Evolutionary conservation across 1,140 invertebrate genomes (phyloP), one percentile per base, ranked within the genome.

Genomic region (Ptiloglossa arizonensis): DNA sequence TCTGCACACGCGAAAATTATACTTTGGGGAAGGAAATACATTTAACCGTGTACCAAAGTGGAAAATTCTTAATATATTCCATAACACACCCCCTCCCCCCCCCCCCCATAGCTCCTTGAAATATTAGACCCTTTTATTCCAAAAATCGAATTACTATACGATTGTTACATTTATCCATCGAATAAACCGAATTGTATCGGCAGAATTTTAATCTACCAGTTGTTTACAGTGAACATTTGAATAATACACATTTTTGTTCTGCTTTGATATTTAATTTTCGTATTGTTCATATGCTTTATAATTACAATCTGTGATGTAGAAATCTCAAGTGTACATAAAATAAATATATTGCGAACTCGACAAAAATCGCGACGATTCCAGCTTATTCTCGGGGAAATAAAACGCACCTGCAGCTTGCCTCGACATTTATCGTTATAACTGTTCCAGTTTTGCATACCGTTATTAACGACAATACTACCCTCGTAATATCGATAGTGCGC

Each of bases 361-460:
- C 41, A 63, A 80, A 80, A 80, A 76, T 80, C 66, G 77, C 35
- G 62, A 79, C n/a, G 75, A 74, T 80, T 76, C 72, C 78, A 68
- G 66, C 66, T 62, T 35, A 66, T 48, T 54, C 50, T 24, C 32
- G 71, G 56, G 72, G 73, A 80, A 80, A 76, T 80, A 76, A 80
- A 80, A 76, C 57, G 52, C 78, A 80, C 72, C 78, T 73, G 72
- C 29, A 64, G 64, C 41, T 15, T 54, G 64, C 72, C 69, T 80
- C 78, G 72, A 80, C 77, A 75, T 80, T 76, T 80, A 68, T 80
- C 72, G 72, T 50, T 57, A 66, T 76, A 76, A 80, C 78, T 68
- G 78, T 80, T 76, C 72, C 75, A 54, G 78, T 71, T 76, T 80
- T 69, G 64, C 72, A 68, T 80, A 76, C 63, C 44, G 64, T 48